Evolutionary conservation across 2,113 vertebrate species (phyloP).

Genomic region (Pitta sordida): DNA sequence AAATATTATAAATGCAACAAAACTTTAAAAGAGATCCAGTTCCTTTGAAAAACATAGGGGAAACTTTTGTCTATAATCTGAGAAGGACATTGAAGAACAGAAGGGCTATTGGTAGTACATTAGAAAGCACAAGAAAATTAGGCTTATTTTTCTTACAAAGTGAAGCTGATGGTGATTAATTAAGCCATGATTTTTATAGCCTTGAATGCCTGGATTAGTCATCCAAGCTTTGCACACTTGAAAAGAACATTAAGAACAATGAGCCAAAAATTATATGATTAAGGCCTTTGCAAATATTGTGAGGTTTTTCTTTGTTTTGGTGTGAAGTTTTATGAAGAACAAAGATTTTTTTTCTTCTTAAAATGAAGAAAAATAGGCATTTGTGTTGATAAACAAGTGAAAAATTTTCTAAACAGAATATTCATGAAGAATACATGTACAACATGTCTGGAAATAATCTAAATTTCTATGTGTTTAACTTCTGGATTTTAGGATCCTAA

Average conservation of each 20-base stretch:
- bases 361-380: background rate
- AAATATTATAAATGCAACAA: background rate
- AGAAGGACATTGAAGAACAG: background rate
- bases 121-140: background rate
- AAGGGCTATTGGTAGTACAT: background rate
- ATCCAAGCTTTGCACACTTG: background rate
- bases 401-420: background rate
- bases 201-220: background rate
- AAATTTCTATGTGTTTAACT: background rate
- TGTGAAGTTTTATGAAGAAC: background rate
- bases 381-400: background rate
- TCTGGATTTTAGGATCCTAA: background rate
- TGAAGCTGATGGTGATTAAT: background rate
- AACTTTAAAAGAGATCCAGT: background rate
- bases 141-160: background rate
- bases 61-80: background rate
- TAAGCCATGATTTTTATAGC: background rate
- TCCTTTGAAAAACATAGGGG: background rate
- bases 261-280: background rate
- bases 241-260: background rate
- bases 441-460: background rate
- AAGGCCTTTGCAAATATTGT: background rate
- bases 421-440: background rate
- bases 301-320: background rate
- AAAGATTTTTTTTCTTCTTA: rapidly evolving